Conservation (phyloP, 2,797 vertebrate genomes). For the Aythya fuligula region DNA sequence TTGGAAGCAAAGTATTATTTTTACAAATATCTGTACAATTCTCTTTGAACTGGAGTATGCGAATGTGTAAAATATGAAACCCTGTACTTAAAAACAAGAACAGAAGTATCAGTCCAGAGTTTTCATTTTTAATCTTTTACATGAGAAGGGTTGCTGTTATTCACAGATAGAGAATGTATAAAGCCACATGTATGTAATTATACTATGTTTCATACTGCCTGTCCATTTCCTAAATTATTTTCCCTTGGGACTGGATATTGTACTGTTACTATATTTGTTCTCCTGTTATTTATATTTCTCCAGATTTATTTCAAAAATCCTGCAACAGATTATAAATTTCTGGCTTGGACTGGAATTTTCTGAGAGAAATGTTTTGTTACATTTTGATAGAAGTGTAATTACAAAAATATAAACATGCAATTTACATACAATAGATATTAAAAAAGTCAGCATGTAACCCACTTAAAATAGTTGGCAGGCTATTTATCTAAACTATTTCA, state of each 20-base stretch:
- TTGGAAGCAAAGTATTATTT: not conserved
- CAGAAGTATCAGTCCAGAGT: not conserved
- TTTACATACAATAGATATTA: constrained; percentile 40
- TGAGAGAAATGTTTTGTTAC: constrained; percentile 23
- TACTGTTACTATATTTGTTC: constrained; percentile 22
- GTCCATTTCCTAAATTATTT: constrained; percentile 11
- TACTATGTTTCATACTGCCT: not conserved
- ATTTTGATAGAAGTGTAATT: constrained; percentile 30
- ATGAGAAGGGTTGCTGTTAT: not conserved
- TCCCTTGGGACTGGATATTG: constrained; percentile 12
- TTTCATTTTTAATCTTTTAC: not conserved
- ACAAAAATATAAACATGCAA: constrained; percentile 26
- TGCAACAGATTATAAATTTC: constrained; percentile 22
- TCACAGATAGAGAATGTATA: not conserved
- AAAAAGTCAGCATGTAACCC: constrained; percentile 12
- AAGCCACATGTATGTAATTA: not conserved
- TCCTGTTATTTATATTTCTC: constrained; percentile 19
- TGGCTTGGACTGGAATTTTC: not conserved
- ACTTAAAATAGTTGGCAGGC: constrained; percentile 16
- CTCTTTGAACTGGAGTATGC: not conserved
- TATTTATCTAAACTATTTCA: not conserved
- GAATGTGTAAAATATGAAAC: not conserved
- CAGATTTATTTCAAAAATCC: constrained; percentile 33
- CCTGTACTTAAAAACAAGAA: not conserved
- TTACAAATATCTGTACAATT: not conserved